Evolutionary conservation across 2,797 vertebrate species (phyloP).

Genomic region (Darevskia mixta): DNA sequence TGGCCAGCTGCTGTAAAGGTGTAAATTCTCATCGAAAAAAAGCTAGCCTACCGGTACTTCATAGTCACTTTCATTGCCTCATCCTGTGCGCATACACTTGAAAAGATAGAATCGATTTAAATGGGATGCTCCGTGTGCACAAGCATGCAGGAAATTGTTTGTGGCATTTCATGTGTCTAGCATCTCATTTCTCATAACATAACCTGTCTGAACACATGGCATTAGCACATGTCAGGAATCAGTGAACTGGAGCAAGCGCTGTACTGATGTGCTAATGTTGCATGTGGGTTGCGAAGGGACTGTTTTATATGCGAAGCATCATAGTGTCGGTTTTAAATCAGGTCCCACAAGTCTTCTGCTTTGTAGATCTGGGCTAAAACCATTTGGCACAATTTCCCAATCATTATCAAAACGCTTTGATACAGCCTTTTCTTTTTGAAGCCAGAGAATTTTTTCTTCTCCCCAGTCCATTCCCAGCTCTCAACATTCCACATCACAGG

Average conservation of each 20-base stretch:
- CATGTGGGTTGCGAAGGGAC: no score
- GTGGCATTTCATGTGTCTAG: neutral
- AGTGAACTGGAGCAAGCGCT: neutral
- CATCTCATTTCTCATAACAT: neutral
- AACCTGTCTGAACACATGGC: neutral
- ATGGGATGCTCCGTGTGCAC: no score
- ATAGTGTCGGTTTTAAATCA: neutral
- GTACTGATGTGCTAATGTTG: neutral
- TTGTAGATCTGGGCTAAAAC: neutral
- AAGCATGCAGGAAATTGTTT: neutral
- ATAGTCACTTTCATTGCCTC: neutral
- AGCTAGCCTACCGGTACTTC: neutral
- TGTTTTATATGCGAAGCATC: neutral
- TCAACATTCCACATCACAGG: slow-evolving; percentile 76
- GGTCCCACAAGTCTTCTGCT: neutral
- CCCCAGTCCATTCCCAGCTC: neutral
- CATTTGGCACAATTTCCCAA: neutral
- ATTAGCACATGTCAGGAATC: neutral
- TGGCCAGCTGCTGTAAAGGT: neutral
- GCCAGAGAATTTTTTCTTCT: slow-evolving; percentile 1
- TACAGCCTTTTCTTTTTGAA: neutral
- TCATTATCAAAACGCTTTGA: accelerated
- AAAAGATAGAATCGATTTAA: neutral
- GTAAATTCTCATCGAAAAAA: neutral
- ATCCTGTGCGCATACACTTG: neutral